A percentile compares a stretch with the other conserved stretches of the same genome.
These are phyloP conservation scores for Lycaon pictus DNA, from an alignment of 2,113 vertebrate genomes.

Conservation along the genomic window DNA sequence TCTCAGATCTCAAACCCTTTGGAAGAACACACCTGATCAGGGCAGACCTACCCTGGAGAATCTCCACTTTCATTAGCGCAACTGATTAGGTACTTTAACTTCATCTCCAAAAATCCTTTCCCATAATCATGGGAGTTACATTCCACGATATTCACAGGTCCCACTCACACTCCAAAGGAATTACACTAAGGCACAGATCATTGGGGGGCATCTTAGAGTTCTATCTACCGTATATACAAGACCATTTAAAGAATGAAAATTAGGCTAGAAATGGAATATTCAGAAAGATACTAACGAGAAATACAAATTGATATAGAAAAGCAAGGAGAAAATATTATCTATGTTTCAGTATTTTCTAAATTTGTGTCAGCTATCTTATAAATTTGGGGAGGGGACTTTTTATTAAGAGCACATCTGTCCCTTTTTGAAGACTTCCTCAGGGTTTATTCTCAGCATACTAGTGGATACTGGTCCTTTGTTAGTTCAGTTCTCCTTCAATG, in stretches of 20 bases:
- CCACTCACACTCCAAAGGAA: not conserved
- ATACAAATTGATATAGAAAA: not conserved
- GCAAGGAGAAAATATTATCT: not conserved
- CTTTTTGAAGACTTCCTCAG: not conserved
- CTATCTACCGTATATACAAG: not conserved
- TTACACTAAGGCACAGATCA: not conserved
- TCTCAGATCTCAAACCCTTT: not conserved
- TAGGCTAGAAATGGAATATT: not conserved
- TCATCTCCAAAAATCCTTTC: not conserved
- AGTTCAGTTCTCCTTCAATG: too few relatives aligned
- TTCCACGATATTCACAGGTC: too few relatives aligned
- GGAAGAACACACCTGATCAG: not conserved
- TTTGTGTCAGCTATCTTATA: not conserved
- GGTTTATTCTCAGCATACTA: not conserved
- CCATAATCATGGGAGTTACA: not conserved
- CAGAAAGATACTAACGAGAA: not conserved
- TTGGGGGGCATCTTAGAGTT: not conserved
- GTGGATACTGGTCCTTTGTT: not conserved
- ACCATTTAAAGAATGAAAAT: not conserved
- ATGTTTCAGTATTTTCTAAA: not conserved
- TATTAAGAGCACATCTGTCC: not conserved
- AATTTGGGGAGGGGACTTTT: not conserved
- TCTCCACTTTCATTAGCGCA: too few relatives aligned
- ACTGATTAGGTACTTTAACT: not conserved
- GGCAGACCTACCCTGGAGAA: not conserved